Evolutionary conservation across 2,888 invertebrate genomes (phyloP), one percentile per base, ranked within the genome.

Genomic region (Erebia aethiops): DNA sequence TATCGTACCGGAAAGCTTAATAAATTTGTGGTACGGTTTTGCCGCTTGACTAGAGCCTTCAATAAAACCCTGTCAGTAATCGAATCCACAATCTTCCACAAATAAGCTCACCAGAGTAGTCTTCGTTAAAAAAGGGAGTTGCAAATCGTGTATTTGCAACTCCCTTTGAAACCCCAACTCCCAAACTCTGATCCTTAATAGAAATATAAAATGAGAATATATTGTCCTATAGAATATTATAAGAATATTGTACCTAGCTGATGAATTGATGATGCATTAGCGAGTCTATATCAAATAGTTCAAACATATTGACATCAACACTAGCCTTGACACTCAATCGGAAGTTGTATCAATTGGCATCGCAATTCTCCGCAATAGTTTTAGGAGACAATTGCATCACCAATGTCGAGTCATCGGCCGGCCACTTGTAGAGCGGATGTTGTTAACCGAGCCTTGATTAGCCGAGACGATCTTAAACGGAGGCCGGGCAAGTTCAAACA

Each of bases 401-500:
- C 89, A 81, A 83, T 79, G 84, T 77, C 86, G 87, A 91, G 92
- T 92, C 92, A 92, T 91, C 91, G 91, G 85, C 88, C 90, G 81
- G 78, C 86, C 91, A 87, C 88, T 89, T 88, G 83, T 84, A 75
- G 81, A 83, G 84, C 92, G 92, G 92, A 93, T 92, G 93, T 92
- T 87, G 92, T 92, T 91, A 92, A 90, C 90, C 86, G 85, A 80
- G 85, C 84, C 90, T 91, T 92, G 92, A 93, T 93, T 92, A 92
- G 88, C 85, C 83, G 87, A 88, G 90, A 89, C 90, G 91, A 87
- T 86, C 88, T 91, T 89, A 91, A 91, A 88, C 91, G 87, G 87
- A 89, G 86, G 80, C 83, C 85, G 87, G 82, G 85, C 90, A 87
- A 92, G 92, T 93, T 93, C 92, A 92, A 91, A 92, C 91, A 92